phyloP scores from a whole-genome alignment of 2,888 invertebrate species.

The Dolomedes plantarius region DNA sequence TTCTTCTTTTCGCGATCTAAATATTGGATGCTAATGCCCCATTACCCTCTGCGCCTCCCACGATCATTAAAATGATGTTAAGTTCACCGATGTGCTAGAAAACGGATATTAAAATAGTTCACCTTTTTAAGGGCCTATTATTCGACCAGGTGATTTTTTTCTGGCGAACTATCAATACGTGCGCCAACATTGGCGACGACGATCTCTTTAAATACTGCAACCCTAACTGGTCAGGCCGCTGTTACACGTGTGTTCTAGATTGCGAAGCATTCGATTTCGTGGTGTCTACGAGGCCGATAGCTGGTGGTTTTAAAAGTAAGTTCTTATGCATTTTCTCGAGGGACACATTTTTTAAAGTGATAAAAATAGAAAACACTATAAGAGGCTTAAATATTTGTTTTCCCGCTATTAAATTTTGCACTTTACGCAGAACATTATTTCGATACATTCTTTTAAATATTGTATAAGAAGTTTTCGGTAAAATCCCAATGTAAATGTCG shows the following conservation, averaged over 20 bases:
- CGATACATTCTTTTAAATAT: too few species aligned
- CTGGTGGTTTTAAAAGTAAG: conserved; percentile 45
- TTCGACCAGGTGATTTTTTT: not conserved
- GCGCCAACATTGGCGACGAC: conserved; percentile 30
- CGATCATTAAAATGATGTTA: conserved; percentile 17
- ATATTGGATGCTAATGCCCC: not conserved
- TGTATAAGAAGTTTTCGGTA: too few species aligned
- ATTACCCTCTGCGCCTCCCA: not conserved
- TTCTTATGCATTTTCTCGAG: too few species aligned
- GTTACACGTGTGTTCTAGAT: conserved; percentile 27
- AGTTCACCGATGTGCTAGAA: conserved; percentile 24
- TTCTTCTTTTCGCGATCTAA: not conserved
- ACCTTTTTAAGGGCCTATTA: conserved; percentile 10
- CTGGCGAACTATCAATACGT: not conserved
- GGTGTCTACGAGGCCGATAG: conserved; percentile 36
- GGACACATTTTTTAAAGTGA: too few species aligned
- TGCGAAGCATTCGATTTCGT: not conserved
- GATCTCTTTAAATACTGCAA: conserved; percentile 45
- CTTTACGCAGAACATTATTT: too few species aligned
- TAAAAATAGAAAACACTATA: too few species aligned
- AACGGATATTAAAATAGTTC: conserved; percentile 51
- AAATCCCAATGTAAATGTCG: too few species aligned
- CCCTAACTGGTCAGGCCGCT: conserved; percentile 36
- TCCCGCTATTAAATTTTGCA: too few species aligned
- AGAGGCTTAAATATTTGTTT: too few species aligned